phyloP scores from a whole-genome alignment of 2,113 vertebrate species.

The Melospiza georgiana region DNA sequence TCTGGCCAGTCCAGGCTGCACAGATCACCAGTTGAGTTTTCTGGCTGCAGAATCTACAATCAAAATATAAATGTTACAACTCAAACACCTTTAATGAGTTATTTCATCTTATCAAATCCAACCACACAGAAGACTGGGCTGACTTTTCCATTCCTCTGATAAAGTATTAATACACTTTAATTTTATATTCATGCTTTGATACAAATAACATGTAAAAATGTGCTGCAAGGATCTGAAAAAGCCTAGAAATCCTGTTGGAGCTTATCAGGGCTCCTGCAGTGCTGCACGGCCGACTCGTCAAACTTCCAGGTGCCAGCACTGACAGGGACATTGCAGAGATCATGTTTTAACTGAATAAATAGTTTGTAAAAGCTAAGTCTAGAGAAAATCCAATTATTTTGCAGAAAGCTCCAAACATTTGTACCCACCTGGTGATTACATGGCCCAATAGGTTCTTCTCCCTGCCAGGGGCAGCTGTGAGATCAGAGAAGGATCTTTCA shows the following conservation, averaged over 20 bases:
- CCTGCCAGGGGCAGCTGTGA: conserved; percentile 29
- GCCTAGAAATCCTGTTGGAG: background rate
- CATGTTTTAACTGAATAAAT: background rate
- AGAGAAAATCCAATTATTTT: conserved; percentile 14
- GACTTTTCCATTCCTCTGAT: background rate
- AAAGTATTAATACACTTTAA: background rate
- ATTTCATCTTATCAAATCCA: conserved; percentile 5
- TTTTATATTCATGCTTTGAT: background rate
- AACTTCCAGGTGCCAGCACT: background rate
- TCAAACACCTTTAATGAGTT: background rate
- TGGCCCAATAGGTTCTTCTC: conserved; percentile 46
- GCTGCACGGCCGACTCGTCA: background rate
- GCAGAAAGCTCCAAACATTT: conserved; percentile 43
- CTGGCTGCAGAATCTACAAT: background rate
- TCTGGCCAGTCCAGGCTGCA: background rate
- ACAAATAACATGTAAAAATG: background rate
- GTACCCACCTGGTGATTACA: conserved; percentile 71
- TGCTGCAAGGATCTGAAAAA: background rate
- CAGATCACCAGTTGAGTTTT: background rate
- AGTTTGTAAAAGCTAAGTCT: background rate
- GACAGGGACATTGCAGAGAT: background rate
- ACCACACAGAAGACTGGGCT: background rate
- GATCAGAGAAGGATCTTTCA: background rate
- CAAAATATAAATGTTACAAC: background rate
- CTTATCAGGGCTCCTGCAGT: background rate